Base-by-base conservation (phyloP, 2,113 vertebrate species). In the Seriola aureovittata region DNA sequence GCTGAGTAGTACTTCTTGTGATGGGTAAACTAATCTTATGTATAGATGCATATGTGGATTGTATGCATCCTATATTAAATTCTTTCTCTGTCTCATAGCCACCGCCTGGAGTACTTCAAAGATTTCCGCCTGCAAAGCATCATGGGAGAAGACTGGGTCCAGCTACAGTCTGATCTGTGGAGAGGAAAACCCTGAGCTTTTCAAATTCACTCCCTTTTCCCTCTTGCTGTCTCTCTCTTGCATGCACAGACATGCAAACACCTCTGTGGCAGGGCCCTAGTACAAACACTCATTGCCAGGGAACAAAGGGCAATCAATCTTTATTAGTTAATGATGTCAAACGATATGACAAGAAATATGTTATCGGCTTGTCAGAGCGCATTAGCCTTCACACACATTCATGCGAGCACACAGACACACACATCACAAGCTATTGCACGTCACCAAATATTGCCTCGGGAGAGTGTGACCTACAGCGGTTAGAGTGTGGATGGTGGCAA, bases 81-180 rank as follows among this genome's bases (percentile, higher is more conserved):
- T 79, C 0, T 73, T 10, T 78, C 1, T 74, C 17, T 82, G 21
- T 80, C 36, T 80, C 16, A 46, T 66, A 94, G 94, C 82, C 94
- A 94, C 77, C 60, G 48, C 59, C 86, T 96, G 69, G 90, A 95
- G 54, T 96, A 96, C 91, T 96, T 97, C 83, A 84, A 95, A 90
- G 44, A 50, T 38, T 96, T 96, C 81, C 75, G 36, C 70, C 75
- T 96, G 78, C 96, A 96, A 78, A 94, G 87, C 85, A 93, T 95
- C 79, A 94, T 96, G 94, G 95, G 95, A 90, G 89, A 93, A 12
- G 82, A 78, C 21, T 96, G 94, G 94, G 75, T 95, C 34, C 93
- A 95, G 89, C 93, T 93, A 38, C 86, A 90, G 57, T 95, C 93
- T 44, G 85, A 93, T 59, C 82, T 96, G 14, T 96, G 93, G 92